Base-by-base conservation (phyloP, 2,888 invertebrate species). In the Idaea biselata region DNA sequence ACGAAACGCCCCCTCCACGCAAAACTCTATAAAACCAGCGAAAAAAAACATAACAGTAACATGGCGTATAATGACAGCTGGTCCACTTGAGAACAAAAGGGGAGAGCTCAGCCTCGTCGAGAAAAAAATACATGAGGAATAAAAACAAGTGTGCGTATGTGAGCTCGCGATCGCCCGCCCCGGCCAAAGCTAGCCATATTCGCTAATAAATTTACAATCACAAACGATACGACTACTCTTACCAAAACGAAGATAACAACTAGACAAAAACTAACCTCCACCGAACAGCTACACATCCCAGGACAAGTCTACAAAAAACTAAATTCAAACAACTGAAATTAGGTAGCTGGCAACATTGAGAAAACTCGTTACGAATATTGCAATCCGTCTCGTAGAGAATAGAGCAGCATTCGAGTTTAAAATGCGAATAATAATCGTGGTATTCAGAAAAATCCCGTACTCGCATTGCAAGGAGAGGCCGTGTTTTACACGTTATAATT, bases 61-160 rank as follows among this genome's bases (percentile, higher is more conserved):
- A 93, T 93, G 89, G 92, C 92, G 92, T 90, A 93, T 93, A 93
- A 93, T 93, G 93, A 93, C 93, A 93, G 93, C 93, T 93, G 93
- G 93, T 91, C 92, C 93, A 93, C 93, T 93, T 93, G 92, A 92
- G 91, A 92, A 93, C 92, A 93, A 92, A 91, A 88, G 92, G 89
- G 91, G 92, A 88, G 88, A 90, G 89, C 85, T 75, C 87, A 87
- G 90, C 79, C 89, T 87, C 89, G 89, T 84, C 83, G 91, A 89
- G 91, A 87, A 91, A 92, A 89, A 91, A 92, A 91, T 90, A 91
- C 83, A 86, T 83, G 82, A 87, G 86, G 89, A 91, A 89, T 85
- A 84, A 86, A 90, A 91, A 89, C 89, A 91, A 91, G 86, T 88
- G 84, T 81, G 81, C 82, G 81, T 83, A 84, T 82, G 82, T 82